A percentile compares a stretch with the other conserved stretches of the same genome.
phyloP scores from a whole-genome alignment of 35 echinoderm and acorn worm genomes.

The Nesometra sesokonis region DNA sequence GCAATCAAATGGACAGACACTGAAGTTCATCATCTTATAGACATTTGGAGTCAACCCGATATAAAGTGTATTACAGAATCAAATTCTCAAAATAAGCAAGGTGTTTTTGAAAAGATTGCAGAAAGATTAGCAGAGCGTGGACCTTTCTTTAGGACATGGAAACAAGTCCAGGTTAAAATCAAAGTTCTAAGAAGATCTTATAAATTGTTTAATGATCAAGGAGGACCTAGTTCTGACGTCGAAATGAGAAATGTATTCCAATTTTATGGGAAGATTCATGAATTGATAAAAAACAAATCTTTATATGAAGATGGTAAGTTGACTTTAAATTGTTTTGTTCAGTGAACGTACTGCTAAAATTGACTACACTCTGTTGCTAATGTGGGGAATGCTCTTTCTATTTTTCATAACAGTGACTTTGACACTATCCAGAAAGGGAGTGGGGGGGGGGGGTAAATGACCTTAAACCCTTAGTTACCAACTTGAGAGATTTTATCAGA shows the following conservation, averaged over 20 bases:
- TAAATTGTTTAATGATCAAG: background rate
- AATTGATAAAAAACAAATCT: background rate
- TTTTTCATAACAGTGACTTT: too few species aligned
- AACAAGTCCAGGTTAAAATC: background rate
- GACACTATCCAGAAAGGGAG: too few species aligned
- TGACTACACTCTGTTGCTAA: too few species aligned
- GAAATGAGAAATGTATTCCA: background rate
- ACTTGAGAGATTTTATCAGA: too few species aligned
- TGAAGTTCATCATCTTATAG: background rate
- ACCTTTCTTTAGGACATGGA: background rate
- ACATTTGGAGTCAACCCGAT: background rate
- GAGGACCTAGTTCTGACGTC: background rate
- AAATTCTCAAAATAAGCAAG: background rate
- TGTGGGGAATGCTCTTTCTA: too few species aligned
- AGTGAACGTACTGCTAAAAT: too few species aligned
- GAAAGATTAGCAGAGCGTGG: background rate
- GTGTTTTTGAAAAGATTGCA: too few species aligned
- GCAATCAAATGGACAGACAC: background rate
- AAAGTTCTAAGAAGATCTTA: background rate
- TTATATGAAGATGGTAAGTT: too few species aligned
- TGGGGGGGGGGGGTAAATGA: too few species aligned
- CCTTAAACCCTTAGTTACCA: too few species aligned
- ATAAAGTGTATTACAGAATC: background rate
- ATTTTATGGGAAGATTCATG: background rate
- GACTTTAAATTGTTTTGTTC: too few species aligned